These are phyloP conservation scores for Xenopus laevis DNA, from an alignment of 2,113 vertebrate species.

Conservation along the genomic window DNA sequence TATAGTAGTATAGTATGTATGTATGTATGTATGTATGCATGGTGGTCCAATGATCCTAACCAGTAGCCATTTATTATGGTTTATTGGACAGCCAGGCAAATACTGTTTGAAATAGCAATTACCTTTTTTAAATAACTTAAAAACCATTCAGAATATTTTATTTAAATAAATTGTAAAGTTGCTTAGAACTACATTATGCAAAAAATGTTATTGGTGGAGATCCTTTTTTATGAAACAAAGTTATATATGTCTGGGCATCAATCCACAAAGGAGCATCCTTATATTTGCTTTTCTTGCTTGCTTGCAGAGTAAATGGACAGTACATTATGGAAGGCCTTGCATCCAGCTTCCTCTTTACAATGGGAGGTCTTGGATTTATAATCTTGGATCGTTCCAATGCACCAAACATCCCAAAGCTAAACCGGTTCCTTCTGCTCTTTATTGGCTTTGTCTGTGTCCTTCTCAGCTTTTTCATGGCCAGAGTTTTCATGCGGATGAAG, in stretches of 20 bases:
- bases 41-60: too few relatives aligned
- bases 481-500: conserved; percentile 99
- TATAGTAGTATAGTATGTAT: too few relatives aligned
- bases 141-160: too few relatives aligned
- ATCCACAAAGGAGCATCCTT: background rate
- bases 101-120: too few relatives aligned
- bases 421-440: conserved; percentile 93
- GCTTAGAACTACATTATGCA: too few relatives aligned
- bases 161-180: too few relatives aligned
- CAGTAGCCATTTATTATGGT: too few relatives aligned
- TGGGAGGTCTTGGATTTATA: conserved; percentile 96
- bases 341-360: conserved; percentile 97
- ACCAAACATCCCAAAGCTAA: conserved; percentile 95
- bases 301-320: conserved; percentile 89
- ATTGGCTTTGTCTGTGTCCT: conserved; percentile 96
- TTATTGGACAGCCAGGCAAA: too few relatives aligned
- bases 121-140: too few relatives aligned
- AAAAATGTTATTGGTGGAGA: too few relatives aligned
- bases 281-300: background rate
- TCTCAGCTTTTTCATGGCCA: conserved; percentile 97
- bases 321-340: conserved; percentile 98
- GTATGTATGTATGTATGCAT: too few relatives aligned
- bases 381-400: conserved; percentile 96
- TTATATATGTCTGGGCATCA: background rate
- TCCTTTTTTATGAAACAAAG: too few relatives aligned